Base-by-base conservation (phyloP, 2,888 invertebrate genomes). In the Drosophila antonietae region DNA sequence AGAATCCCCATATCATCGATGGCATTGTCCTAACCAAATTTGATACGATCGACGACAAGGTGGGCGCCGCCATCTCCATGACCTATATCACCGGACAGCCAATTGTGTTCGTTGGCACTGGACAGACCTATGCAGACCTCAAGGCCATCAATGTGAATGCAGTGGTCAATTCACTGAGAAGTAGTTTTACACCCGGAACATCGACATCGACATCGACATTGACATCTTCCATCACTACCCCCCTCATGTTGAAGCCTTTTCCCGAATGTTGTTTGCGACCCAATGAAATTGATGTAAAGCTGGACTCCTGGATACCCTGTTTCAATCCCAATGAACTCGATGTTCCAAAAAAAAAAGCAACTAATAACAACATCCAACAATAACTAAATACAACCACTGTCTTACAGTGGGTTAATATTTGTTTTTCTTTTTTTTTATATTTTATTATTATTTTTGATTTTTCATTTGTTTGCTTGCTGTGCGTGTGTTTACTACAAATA, bases 21-120 rank as follows among this genome's bases (percentile, higher is more conserved):
- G 99, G 99, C 57, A 99, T 99, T 84, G 98, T 99, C 14, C 94
- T 99, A 53, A 99, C 99, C 9, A 99, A 99, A 93, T 99, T 99
- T 93, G 99, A 99, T 93, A 99, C 99, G 0, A 99, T 99, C 88
- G 99, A 99, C 92, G 99, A 99, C 93, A 99, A 99, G 71, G 97
- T 99, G 31, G 99, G 99, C 12, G 99, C 99, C 47, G 99, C 99
- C 20, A 98, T 99, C 86, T 99, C 99, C 18, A 99, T 99, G 99
- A 99, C 99, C 0, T 99, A 99, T 93, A 98, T 99, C 75, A 99
- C 99, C 0, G 99, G 99, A 0, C 99, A 99, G 93, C 99, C 99
- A 0, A 99, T 99, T 61, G 98, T 93, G 3, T 93, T 93, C 68
- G 99, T 99, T 18, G 99, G 99, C 44, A 99, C 99, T 4, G 99